Evolutionary conservation across 2,888 invertebrate genomes (phyloP), one percentile per base, ranked within the genome.

Genomic region (Augiades crinisus): DNA sequence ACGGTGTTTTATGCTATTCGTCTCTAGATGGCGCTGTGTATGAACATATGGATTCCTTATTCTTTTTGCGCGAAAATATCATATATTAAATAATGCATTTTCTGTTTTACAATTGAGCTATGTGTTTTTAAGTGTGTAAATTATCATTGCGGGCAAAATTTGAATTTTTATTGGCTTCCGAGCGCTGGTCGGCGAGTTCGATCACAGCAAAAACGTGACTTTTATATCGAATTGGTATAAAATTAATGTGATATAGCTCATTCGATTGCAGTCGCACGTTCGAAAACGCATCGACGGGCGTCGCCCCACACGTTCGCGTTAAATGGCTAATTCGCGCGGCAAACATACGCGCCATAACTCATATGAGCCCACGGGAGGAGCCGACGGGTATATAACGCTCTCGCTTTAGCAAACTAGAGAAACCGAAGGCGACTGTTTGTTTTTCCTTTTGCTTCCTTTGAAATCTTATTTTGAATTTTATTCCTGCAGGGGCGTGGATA

Each of bases 381-480:
- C 70, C 69, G 70, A 69, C 70, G 54, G 56, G 72, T 65, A 67
- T 78, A 70, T 60, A 66, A 53, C 75, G 65, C 59, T 87, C 89
- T 74, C 81, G 63, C 76, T 88, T 86, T 78, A 74, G 76, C 86
- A 64, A 77, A 75, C 81, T 83, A 85, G 83, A 79, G 77, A 82
- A 84, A 80, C 78, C 76, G 70, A 70, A 75, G 68, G 75, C 75
- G 67, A 64, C 67, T 79, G 80, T 85, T 84, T 84, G 81, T 84
- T 87, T 85, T 84, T 84, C 83, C 79, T 85, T 88, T 85, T 86
- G 77, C 78, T 78, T 82, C 80, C 79, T 84, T 86, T 81, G 82
- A 86, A 88, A 85, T 87, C 86, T 88, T 88, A 87, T 88, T 89
- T 87, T 83, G 82, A 86, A 85, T 83, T 87, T 86, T 86, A 86